phyloP scores from a whole-genome alignment of 2,888 invertebrate genomes.

The Acrocyrtus sp. region DNA sequence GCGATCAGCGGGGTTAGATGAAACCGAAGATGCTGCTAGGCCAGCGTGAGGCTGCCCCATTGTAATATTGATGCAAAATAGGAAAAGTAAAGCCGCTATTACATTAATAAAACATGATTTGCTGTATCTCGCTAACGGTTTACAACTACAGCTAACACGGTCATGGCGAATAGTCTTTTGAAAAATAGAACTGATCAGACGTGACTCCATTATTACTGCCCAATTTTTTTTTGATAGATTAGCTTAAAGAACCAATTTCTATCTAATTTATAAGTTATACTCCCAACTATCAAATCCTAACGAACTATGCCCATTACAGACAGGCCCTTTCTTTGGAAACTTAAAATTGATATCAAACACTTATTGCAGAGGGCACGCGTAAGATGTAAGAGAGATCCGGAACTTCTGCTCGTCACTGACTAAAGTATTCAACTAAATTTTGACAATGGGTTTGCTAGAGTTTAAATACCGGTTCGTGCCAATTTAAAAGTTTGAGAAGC shows the following conservation, averaged over 20 bases:
- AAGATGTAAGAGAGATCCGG: too few relatives aligned
- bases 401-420: not conserved
- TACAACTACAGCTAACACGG: not conserved
- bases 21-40: not conserved
- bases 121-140: not conserved
- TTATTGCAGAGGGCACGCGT: too few relatives aligned
- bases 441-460: not conserved
- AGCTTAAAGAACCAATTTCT: too few relatives aligned
- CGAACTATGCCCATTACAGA: too few relatives aligned
- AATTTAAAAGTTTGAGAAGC: not conserved
- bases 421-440: slow-evolving; percentile 15
- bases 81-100: slow-evolving; percentile 11
- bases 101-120: slow-evolving; percentile 35
- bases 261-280: too few relatives aligned
- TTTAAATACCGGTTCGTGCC: slow-evolving; percentile 31
- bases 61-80: slow-evolving; percentile 10
- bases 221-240: too few relatives aligned
- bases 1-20: not conserved
- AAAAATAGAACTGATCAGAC: too few relatives aligned
- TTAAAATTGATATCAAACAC: too few relatives aligned
- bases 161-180: too few relatives aligned
- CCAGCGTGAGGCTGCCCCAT: not conserved
- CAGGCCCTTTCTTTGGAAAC: too few relatives aligned
- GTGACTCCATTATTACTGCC: too few relatives aligned
- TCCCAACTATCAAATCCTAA: too few relatives aligned